A percentile compares a stretch with the other conserved stretches of the same genome.
Conservation (phyloP, 1,140 invertebrate genomes). For the Zaprionus davidi region DNA sequence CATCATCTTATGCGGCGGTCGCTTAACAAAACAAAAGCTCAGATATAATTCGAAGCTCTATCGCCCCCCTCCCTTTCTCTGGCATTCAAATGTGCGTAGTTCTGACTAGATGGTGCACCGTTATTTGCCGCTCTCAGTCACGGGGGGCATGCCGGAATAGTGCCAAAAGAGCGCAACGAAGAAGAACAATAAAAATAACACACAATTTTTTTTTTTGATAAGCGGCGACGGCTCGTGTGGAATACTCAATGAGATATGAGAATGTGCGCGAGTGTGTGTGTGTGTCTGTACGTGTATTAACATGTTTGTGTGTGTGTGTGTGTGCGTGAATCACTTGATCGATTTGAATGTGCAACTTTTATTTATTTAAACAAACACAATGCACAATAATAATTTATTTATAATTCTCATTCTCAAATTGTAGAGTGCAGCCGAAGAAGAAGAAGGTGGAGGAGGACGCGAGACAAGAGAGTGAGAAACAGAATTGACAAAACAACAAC, state of each 20-base stretch:
- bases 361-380: conserved; percentile 14
- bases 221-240: conserved; percentile 33
- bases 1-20: conserved; percentile 13
- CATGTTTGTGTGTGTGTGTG: conserved; percentile 8
- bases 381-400: conserved; percentile 4
- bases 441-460: conserved; percentile 7
- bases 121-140: conserved; percentile 12
- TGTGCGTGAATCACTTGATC: conserved; percentile 47
- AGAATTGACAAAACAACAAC: conserved; percentile 5
- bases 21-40: conserved; percentile 28
- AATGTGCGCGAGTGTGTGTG: conserved; percentile 5
- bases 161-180: conserved; percentile 40
- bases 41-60: conserved; percentile 22
- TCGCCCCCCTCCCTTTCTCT: neutral
- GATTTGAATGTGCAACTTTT: conserved; percentile 28
- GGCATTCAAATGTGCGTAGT: conserved; percentile 40
- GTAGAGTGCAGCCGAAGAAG: conserved; percentile 15
- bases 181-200: conserved; percentile 40
- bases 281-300: neutral
- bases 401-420: conserved; percentile 24
- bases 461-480: conserved; percentile 7
- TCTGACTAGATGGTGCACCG: conserved; percentile 33
- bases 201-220: conserved; percentile 42
- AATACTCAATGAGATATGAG: conserved; percentile 40
- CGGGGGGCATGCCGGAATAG: conserved; percentile 17